Conservation (phyloP, 2,888 invertebrate genomes). For the Sympetrum striolatum region DNA sequence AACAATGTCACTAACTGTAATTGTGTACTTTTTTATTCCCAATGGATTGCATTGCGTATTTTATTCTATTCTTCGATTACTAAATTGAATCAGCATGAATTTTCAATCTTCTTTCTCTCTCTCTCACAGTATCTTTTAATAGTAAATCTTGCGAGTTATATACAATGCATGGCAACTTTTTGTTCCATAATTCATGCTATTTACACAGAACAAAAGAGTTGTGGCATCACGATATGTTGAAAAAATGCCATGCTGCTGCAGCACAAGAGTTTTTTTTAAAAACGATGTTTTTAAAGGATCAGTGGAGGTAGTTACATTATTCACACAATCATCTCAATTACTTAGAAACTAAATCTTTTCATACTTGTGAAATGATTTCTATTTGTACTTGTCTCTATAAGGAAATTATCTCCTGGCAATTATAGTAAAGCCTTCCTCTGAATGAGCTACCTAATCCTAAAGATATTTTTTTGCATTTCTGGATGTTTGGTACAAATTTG, state of each 20-base stretch:
- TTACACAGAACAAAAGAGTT: constrained; percentile 3
- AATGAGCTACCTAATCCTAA: constrained; percentile 44
- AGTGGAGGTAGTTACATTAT: constrained; percentile 50
- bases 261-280: constrained; percentile 17
- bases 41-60: background rate
- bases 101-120: constrained; percentile 35
- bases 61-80: background rate
- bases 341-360: constrained; percentile 28
- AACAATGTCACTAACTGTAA: background rate
- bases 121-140: constrained; percentile 20
- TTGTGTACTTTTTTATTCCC: background rate
- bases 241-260: constrained; percentile 41
- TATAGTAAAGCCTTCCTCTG: constrained; percentile 22
- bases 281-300: constrained; percentile 36
- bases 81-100: background rate
- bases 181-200: background rate
- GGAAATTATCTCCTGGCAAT: constrained; percentile 37
- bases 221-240: constrained; percentile 23
- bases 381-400: constrained; percentile 50
- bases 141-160: constrained; percentile 1
- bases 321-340: constrained; percentile 34
- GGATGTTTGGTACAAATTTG: constrained; percentile 50
- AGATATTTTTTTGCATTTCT: constrained; percentile 44
- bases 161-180: background rate
- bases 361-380: constrained; percentile 45